These are phyloP conservation scores for Teleogryllus occipitalis DNA, from an alignment of 1,140 invertebrate genomes.

Conservation along the genomic window DNA sequence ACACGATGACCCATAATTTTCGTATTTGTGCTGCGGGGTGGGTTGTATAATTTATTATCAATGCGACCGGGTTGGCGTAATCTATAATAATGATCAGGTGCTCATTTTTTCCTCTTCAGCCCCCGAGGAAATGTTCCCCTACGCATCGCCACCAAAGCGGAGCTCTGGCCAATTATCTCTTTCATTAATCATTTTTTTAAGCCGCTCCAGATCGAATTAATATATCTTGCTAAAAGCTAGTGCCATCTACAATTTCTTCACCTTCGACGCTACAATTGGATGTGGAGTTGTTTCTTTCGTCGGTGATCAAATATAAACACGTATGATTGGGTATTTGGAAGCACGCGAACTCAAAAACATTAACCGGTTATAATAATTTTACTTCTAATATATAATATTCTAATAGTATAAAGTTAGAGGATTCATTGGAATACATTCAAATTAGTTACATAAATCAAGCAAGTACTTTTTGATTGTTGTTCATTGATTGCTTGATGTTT, in stretches of 20 bases:
- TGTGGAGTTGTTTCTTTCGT: no score
- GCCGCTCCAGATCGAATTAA: neutral
- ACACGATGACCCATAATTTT: neutral
- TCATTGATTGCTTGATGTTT: no score
- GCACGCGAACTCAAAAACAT: no score
- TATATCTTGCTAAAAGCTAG: neutral
- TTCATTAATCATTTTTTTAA: neutral
- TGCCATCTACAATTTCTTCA: neutral
- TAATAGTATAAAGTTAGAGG: no score
- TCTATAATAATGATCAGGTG: neutral
- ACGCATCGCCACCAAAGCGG: neutral
- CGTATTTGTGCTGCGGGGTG: neutral
- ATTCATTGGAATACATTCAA: no score
- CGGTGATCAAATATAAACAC: no score
- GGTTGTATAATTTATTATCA: conserved; percentile 2
- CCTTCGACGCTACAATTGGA: neutral
- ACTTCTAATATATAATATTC: no score
- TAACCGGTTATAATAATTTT: no score
- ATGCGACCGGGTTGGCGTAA: neutral
- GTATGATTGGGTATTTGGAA: no score
- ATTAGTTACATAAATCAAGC: no score
- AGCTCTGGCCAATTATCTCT: neutral
- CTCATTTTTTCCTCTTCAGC: neutral
- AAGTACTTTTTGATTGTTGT: no score
- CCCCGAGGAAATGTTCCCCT: neutral